phyloP scores from a whole-genome alignment of 2,113 vertebrate genomes.

The Epinephelus moara region DNA sequence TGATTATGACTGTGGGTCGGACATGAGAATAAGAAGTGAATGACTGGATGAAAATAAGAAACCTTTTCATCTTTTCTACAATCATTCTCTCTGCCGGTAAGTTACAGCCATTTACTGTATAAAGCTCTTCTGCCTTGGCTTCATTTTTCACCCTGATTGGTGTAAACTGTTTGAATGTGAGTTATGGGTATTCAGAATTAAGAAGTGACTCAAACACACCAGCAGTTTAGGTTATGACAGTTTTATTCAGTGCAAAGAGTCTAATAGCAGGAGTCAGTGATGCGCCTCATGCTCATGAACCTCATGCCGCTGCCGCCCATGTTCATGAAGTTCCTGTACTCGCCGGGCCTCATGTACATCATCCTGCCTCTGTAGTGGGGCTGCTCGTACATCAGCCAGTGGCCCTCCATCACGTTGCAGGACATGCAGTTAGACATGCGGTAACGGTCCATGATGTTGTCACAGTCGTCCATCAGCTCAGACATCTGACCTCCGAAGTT shows the following conservation, averaged over 20 bases:
- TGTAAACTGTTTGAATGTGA: neutral
- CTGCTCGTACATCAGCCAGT: slow-evolving; percentile 86
- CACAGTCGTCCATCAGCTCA: slow-evolving; percentile 84
- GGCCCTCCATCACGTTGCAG: slow-evolving; percentile 85
- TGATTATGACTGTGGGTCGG: neutral
- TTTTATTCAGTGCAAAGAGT: slow-evolving; percentile 71
- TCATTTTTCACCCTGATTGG: neutral
- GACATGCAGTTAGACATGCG: slow-evolving; percentile 83
- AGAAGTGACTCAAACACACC: neutral
- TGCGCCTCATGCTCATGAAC: slow-evolving; percentile 81
- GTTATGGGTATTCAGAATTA: neutral
- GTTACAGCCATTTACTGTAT: no score
- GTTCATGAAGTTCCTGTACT: slow-evolving; percentile 80
- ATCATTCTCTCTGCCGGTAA: no score
- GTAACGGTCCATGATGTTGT: slow-evolving; percentile 79
- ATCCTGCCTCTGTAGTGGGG: slow-evolving; percentile 80
- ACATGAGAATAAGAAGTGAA: neutral
- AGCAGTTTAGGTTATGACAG: slow-evolving; percentile 53
- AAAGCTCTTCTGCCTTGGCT: no score
- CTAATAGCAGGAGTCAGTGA: slow-evolving; percentile 79
- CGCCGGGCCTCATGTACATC: slow-evolving; percentile 79
- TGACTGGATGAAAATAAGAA: neutral
- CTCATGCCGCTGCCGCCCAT: slow-evolving; percentile 65
- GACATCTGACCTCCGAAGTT: slow-evolving; percentile 82
- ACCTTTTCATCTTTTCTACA: no score